Base-by-base conservation (phyloP, 2,797 vertebrate genomes). In the Rhincodon typus region DNA sequence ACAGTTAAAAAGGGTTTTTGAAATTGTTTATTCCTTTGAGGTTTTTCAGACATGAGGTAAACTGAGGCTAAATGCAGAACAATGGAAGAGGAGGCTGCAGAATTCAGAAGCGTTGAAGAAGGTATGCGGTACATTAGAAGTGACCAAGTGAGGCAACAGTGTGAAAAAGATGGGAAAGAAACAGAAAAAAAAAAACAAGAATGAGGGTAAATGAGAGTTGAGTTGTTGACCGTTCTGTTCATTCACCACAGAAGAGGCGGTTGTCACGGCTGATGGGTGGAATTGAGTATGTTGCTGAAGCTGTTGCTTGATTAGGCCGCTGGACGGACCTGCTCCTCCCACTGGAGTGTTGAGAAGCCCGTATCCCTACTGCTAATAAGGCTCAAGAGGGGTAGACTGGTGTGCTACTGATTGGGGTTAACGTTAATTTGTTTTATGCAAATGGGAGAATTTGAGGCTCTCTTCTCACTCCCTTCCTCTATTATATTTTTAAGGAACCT, bases 151-250 rank as follows among this genome's bases (percentile, higher is more conserved):
- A 46, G 67, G 62, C 87, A 95, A 38, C 70, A 74, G 88, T 77
- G 95, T 15, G n/a, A 96, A 38, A 95, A 96, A 96, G 67, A 98
- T 98, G 98, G 98, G 98, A 96, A 98, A 98, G 97, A 98, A 98
- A 95, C 98, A 98, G 97, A 50, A 50, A 50, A 46, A 46, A 46
- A 98, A 98, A 97, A 98, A 97, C 97, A 98, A 97, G 97, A 96
- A 96, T 95, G 98, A 98, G 96, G 98, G 98, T 96, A 97, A 98
- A 98, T 98, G 96, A 90, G 95, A 69, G 62, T 70, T 38, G 21
- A 94, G 87, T 53, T 34, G 1, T 42, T 95, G n/a, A 27, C 42
- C 27, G 70, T 23, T 57, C 50, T 6, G 5, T 46, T 79, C 46
- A 30, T 77, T 66, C 53, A 27, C 13, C 13, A 30, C 42, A 7